Base-by-base conservation (phyloP, 92 coral and sea anemone genomes). In the Palythoa caribaeorum region DNA sequence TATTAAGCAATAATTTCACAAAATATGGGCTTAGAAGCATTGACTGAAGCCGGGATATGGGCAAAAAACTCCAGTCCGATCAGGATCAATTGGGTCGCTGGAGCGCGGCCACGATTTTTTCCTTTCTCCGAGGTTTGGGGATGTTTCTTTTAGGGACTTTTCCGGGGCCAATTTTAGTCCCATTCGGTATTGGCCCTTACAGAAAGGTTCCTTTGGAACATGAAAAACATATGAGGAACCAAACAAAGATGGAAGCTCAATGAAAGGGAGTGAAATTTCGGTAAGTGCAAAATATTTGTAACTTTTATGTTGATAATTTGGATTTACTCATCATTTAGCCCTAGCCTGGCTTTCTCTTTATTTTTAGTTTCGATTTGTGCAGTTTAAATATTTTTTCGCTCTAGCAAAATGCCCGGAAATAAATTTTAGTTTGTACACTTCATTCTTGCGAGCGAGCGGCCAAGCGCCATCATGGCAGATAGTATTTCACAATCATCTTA, bases 201-300 rank as follows among this genome's bases (percentile, higher is more conserved):
- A 44, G n/a, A 74, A 74, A 74, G 55, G 79, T 74, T n/a, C 79
- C 79, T 74, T 15, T 36, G 79, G 79, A 47, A 74, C 79, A 3
- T n/a, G 15, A 10, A 0, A 7, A 3, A 5, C 15, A 48, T 51
- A 20, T 28, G 19, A 77, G 20, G 81, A 68, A 38, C 66, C 68
- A 54, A 77, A 77, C n/a, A 35, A 77, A 77, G 66, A 52, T 77
- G 65, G 81, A 77, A 12, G 2, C 16, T 28, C 38, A 44, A 77
- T 77, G 65, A 47, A 77, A 77, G 81, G 81, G 66, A 51, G 81
- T 6, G 81, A 77, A 77, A 51, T 53, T 77, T 77, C 81, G 81
- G 81, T 77, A 28, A 52, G 81, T 77, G 6, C 65, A 21, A 77
- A 52, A 77, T 2, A 51, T 77, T 77, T 77, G 16, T 51, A 20